Base-by-base conservation (phyloP, 2,113 vertebrate species). In the Poeciliopsis retropinna region DNA sequence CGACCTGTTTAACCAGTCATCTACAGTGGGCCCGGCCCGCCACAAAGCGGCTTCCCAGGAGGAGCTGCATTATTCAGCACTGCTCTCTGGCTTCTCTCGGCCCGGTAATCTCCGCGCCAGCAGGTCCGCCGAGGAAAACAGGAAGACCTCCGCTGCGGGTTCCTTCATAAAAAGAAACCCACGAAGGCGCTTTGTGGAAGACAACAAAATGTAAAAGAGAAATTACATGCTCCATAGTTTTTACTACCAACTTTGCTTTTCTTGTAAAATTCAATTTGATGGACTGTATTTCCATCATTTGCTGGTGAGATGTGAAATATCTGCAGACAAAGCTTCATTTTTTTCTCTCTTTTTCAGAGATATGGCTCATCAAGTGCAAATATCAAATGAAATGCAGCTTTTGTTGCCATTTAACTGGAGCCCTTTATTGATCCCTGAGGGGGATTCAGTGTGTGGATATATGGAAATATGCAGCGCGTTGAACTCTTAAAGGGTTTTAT, bases 351-450 rank as follows among this genome's bases (percentile, higher is more conserved):
- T 30, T 39, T 9, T 37, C 63, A 64, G 25, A 60, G 69, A 70
- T 70, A 60, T 64, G 76, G 37, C 79, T 85, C 79, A 78, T 84
- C 76, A 73, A 72, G 70, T 67, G 31, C 65, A 76, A 85, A 85
- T n/a, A 83, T 14, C 73, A 81, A 81, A 87, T 85, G 25, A 83
- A 83, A 81, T 79, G 64, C 63, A 67, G 76, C 79, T 62, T 78
- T 74, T 61, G 74, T 51, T 75, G 72, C 72, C 72, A 66, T 85
- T 87, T 83, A 83, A 82, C 51, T 70, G 37, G 27, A 78, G 51
- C 64, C 72, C 66, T 61, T 32, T 85, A 83, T 89, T 79, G 77
- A 85, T 81, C 80, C 85, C 80, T 7, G 75, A 81, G 80, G 87
- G 84, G 76, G 73, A 86, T 78, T 83, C 60, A 76, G 80, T 84